Base-by-base conservation (phyloP, 1,140 invertebrate species). In the Bombus breviceps region DNA sequence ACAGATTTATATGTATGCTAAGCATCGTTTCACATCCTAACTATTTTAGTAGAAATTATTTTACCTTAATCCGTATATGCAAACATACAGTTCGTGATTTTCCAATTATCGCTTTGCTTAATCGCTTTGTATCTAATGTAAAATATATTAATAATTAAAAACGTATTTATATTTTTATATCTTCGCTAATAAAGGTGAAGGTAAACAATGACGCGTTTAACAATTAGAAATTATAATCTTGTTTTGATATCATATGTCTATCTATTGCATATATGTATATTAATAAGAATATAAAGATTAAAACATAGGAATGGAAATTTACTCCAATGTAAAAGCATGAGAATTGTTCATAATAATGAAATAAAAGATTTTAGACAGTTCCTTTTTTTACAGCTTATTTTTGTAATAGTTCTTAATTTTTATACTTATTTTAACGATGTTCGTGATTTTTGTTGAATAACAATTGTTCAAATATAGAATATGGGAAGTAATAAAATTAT, bases 171-270 rank as follows among this genome's bases (percentile, higher is more conserved):
- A 59, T 39, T n/a, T n/a, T 10, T 10, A 28, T 28, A 39, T 10
- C 10, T n/a, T 18, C 18, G 5, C 34, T 57, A 34, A 28, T 59
- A 41, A 37, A n/a, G 0, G 0, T 57, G 5, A 66, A 28, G 10
- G 1, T 25, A 41, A 28, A 10, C 32, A 13, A 18, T 12, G 4
- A 34, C 12, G 8, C 12, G 1, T 43, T 13, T 32, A 28, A 47
- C 12, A 28, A 66, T 82, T 82, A 37, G 3, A 47, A 64, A 82
- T 75, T 74, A 43, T 66, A 75, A 75, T 82, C 53, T 47, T 47
- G 10, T 59, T 43, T 72, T 25, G 1, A 15, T 28, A 25, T 13
- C 10, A 18, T 15, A 5, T 8, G 0, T 9, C 25, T 47, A 25
- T 34, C 12, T 10, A 53, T 6, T 53, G 22, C 47, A 53, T 47